Percentiles rank a stretch among this genome's conserved stretches.
Conservation (phyloP, 2,797 vertebrate genomes). For the Naso thynnoides region DNA sequence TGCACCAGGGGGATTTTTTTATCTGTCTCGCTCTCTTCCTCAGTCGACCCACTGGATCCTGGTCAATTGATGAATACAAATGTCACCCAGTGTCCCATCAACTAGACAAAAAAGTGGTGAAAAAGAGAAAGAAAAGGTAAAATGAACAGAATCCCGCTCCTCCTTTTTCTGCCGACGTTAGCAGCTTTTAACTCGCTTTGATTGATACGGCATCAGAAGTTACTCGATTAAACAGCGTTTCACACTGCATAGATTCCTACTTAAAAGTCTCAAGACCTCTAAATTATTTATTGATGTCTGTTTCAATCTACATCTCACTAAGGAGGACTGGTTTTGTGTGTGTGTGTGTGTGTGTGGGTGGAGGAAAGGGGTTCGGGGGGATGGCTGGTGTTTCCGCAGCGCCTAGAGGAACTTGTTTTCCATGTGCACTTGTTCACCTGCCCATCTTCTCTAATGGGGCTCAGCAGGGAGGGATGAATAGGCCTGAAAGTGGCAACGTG, state of each 20-base stretch:
- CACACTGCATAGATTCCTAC: constrained; percentile 92
- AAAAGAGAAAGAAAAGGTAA: constrained; percentile 43
- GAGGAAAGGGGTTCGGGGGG: constrained; percentile 21
- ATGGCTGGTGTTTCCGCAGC: constrained; percentile 62
- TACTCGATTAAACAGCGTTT: constrained; percentile 85
- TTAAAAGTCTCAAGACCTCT: constrained; percentile 93
- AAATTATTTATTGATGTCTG: constrained; percentile 99
- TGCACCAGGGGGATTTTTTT: constrained; percentile 44
- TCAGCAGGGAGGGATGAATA: constrained; percentile 81
- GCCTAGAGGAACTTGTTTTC: constrained; percentile 92
- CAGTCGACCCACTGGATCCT: constrained; percentile 44
- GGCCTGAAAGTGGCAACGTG: constrained; percentile 69
- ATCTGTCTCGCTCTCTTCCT: constrained; percentile 24
- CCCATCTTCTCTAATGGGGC: constrained; percentile 86
- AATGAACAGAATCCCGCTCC: constrained; percentile 47
- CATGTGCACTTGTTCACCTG: constrained; percentile 89
- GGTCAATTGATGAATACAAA: constrained; percentile 82
- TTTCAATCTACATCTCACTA: constrained; percentile 90
- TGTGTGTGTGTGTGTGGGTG: constrained; percentile 36
- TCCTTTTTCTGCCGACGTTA: constrained; percentile 80
- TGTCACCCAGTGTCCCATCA: constrained; percentile 74
- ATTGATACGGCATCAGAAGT: constrained; percentile 86
- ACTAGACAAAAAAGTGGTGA: constrained; percentile 64
- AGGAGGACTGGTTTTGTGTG: constrained; percentile 72
- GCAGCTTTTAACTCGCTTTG: constrained; percentile 82